Conservation (phyloP, 2,888 invertebrate genomes). For the Orthonychiurus folsomi region DNA sequence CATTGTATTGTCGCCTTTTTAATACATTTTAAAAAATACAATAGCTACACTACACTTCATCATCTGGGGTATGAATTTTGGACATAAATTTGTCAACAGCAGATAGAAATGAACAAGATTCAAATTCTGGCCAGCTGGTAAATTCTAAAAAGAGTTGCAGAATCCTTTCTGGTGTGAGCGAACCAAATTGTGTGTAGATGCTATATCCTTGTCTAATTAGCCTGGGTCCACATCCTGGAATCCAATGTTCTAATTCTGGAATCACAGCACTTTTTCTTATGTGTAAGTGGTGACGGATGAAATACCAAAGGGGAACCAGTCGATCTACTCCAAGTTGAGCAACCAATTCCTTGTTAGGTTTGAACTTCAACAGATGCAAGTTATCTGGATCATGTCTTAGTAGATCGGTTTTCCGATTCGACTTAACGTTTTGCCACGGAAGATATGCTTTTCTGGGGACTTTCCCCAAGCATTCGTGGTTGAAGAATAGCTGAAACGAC, state of each 20-base stretch:
- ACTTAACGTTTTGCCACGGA: conserved; percentile 51
- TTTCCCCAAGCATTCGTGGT: conserved; percentile 53
- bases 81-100: conserved; percentile 51
- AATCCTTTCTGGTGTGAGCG: conserved; percentile 56
- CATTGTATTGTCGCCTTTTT: too few relatives aligned
- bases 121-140: conserved; percentile 57
- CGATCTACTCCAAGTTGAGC: conserved; percentile 43
- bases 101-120: conserved; percentile 55
- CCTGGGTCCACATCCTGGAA: conserved; percentile 62
- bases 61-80: conserved; percentile 4
- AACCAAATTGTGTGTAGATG: conserved; percentile 64
- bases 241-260: conserved; percentile 66
- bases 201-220: conserved; percentile 56
- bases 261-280: conserved; percentile 56
- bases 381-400: conserved; percentile 48
- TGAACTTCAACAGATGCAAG: conserved; percentile 58
- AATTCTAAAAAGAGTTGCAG: conserved; percentile 57
- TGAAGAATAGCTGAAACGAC: conserved; percentile 61
- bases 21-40: too few relatives aligned
- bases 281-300: conserved; percentile 57
- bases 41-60: conserved; percentile 9
- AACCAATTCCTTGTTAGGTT: conserved; percentile 48
- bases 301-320: conserved; percentile 60
- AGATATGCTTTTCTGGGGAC: conserved; percentile 58
- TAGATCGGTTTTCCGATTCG: background rate